Evolutionary conservation across 2,888 invertebrate genomes (phyloP).

Genomic region (Argyresthia albistria): DNA sequence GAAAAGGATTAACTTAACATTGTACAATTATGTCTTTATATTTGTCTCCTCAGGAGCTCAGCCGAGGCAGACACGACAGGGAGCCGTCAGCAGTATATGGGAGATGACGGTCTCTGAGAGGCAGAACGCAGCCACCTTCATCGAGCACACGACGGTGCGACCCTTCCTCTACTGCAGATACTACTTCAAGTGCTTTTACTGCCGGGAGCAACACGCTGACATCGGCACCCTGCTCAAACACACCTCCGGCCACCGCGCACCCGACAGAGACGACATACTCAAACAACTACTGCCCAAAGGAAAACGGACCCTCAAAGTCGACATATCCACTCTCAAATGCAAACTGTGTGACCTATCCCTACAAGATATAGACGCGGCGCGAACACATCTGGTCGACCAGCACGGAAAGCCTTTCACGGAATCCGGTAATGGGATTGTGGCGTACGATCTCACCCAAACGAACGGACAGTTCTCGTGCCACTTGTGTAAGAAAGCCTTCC

Average conservation of each 20-base stretch:
- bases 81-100: conserved; percentile 43
- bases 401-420: conserved; percentile 34
- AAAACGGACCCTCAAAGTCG: conserved; percentile 43
- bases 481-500: conserved; percentile 47
- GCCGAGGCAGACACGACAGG: conserved; percentile 15
- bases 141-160: conserved; percentile 34
- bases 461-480: conserved; percentile 42
- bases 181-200: conserved; percentile 50
- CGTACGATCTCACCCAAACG: conserved; percentile 32
- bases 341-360: conserved; percentile 28
- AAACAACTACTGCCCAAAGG: conserved; percentile 43
- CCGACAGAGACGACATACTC: conserved; percentile 25
- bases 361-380: conserved; percentile 26
- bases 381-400: conserved; percentile 29
- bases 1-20: too few species aligned
- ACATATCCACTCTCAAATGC: conserved; percentile 43
- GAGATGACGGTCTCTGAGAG: conserved; percentile 48
- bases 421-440: conserved; percentile 40
- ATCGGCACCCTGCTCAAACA: conserved; percentile 33
- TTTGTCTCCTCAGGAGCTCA: conserved; percentile 14
- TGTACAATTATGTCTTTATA: too few species aligned
- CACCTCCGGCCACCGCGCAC: conserved; percentile 29
- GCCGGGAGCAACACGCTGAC: conserved; percentile 36
- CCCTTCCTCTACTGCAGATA: conserved; percentile 50
- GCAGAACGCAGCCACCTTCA: conserved; percentile 38